phyloP scores from a whole-genome alignment of 2,113 vertebrate genomes.

The Engraulis encrasicolus region DNA sequence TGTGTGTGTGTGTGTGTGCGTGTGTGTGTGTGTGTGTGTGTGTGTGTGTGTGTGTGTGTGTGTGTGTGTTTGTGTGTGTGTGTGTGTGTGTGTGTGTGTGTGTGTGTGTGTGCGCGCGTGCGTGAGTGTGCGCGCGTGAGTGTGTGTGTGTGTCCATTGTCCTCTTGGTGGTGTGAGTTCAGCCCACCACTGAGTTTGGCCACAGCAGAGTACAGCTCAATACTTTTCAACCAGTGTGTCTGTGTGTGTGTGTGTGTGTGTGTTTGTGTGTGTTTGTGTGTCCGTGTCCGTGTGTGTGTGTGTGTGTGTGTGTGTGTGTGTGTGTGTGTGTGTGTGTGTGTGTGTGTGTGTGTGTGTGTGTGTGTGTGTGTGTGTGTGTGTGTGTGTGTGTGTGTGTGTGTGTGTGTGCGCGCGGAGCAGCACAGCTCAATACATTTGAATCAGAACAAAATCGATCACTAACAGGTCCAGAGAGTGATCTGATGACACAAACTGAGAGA shows the following conservation, averaged over 20 bases:
- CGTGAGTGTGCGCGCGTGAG: too few species aligned
- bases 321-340: conserved; percentile 11
- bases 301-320: conserved; percentile 10
- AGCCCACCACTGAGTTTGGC: too few species aligned
- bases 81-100: too few species aligned
- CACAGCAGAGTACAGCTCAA: too few species aligned
- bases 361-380: background rate
- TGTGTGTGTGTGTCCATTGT: too few species aligned
- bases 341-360: background rate
- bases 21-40: conserved; percentile 26
- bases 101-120: too few species aligned
- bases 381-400: background rate
- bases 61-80: too few species aligned
- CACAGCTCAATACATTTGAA: background rate
- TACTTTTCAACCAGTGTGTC: too few species aligned
- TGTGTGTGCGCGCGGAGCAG: background rate
- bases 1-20: conserved; percentile 21
- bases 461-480: background rate
- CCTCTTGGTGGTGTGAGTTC: too few species aligned
- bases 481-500: too few species aligned
- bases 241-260: background rate
- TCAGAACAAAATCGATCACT: background rate
- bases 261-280: background rate
- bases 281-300: conserved; percentile 60
- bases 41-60: too few species aligned